Evolutionary conservation across 2,797 vertebrate genomes (phyloP), one percentile per base, ranked within the genome.

Genomic region (Eupleurogrammus muticus): DNA sequence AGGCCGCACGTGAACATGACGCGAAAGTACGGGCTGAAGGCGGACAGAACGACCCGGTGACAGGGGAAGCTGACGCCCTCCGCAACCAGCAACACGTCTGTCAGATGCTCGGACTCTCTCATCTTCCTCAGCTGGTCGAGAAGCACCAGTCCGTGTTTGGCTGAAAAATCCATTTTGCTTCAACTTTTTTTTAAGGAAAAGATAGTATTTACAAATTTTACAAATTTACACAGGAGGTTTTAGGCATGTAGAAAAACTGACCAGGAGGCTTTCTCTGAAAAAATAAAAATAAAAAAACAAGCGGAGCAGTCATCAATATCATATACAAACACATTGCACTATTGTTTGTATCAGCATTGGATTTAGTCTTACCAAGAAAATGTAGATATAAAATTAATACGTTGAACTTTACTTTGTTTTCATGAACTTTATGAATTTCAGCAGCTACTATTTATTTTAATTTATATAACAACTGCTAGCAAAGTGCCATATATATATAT

Each of bases 1-100:
- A 99, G 88, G 60, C 98, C 98, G 14, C 98, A 99, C 35, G 96
- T 98, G 83, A 99, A 99, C 98, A 99, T 99, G 3, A 96, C 97
- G 46, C 91, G 96, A 88, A 99, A 99, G 78, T 99, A 99, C n/a
- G 97, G 96, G 52, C 98, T 99, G 81, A 99, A 99, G 5, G 97
- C 96, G 1, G 97, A 95, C 20, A 99, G 90, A 13, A 99, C 93
- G 0, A 98, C 89, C 9, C 95, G 93, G 87, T 99, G 98, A 83
- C 97, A 99, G 32, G 96, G 96, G 78, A 99, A 99, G 65, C 89
- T 94, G 88, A 97, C 92, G 50, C 93, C 96, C 75, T 98, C 97
- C 5, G 96, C 96, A 9, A 99, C 90, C 16, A 99, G 91, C 11
- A 98, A 94, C 19, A 99, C 95, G 2, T 99, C 98, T 12, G 94